Percentiles rank a stretch among this genome's conserved stretches.
Conservation (phyloP, 2,113 vertebrate genomes). For the Oreochromis niloticus region DNA sequence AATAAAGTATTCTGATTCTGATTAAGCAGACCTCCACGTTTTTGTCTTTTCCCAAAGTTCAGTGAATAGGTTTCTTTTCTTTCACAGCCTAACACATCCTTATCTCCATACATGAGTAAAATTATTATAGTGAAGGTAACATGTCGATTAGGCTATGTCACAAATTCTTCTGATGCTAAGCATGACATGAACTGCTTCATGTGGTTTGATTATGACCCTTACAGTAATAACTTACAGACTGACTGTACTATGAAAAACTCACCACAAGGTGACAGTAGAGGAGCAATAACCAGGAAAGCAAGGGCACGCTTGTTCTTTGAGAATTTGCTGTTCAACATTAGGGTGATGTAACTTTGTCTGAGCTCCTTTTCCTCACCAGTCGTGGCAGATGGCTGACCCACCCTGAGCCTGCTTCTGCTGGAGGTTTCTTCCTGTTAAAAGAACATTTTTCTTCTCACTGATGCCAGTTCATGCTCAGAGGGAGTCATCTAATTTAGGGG, state of each 20-base stretch:
- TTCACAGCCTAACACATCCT: not conserved
- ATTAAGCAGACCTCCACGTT: not conserved
- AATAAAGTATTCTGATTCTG: not conserved
- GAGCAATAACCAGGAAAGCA: not conserved
- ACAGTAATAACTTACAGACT: not conserved
- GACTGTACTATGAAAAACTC: not conserved
- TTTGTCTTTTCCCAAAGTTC: not conserved
- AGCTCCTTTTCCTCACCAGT: not conserved
- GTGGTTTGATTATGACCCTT: accelerated
- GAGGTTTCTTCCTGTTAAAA: not conserved
- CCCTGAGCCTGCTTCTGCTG: not conserved
- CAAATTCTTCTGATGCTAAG: not conserved
- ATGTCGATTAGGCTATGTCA: not conserved
- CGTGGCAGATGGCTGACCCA: not conserved
- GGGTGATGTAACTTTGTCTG: not conserved
- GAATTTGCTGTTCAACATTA: not conserved
- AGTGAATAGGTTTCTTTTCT: not conserved
- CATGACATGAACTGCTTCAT: not conserved
- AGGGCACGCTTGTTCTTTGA: not conserved
- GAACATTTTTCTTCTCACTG: not conserved
- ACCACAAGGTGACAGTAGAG: conserved; percentile 33
- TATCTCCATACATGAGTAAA: not conserved
- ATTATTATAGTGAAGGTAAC: not conserved
- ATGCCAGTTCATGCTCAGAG: accelerated
- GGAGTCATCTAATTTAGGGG: not conserved